A percentile compares a stretch with the other conserved stretches of the same genome.
Conservation (phyloP, 2,888 invertebrate genomes). For the Arrhopalites spinosus region DNA sequence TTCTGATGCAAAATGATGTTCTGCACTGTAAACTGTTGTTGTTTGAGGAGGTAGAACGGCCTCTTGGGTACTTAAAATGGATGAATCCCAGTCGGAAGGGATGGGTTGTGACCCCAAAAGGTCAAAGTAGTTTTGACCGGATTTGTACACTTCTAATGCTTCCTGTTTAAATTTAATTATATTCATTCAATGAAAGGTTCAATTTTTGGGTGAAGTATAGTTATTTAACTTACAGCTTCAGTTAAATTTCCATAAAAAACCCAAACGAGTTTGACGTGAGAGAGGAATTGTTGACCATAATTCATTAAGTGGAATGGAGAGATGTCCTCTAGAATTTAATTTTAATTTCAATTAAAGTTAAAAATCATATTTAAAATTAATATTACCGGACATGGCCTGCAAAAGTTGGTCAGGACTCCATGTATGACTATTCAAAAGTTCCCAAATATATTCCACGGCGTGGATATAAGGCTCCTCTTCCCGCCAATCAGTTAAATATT, state of each 20-base stretch:
- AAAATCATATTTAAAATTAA: background rate
- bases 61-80: conserved; percentile 80
- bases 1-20: conserved; percentile 16
- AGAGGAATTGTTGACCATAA: conserved; percentile 78
- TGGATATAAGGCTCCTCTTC: conserved; percentile 70
- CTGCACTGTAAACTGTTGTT: conserved; percentile 20
- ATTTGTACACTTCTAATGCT: background rate
- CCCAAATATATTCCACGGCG: conserved; percentile 50
- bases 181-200: background rate
- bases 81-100: conserved; percentile 75
- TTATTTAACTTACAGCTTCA: conserved; percentile 5
- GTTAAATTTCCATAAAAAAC: conserved; percentile 83
- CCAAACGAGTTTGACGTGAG: conserved; percentile 83
- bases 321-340: conserved; percentile 66
- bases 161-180: conserved; percentile 56
- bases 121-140: conserved; percentile 53
- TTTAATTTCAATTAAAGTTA: conserved; percentile 17
- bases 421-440: conserved; percentile 77
- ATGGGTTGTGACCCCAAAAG: conserved; percentile 84
- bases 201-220: background rate
- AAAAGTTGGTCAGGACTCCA: conserved; percentile 90
- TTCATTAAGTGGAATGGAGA: conserved; percentile 75
- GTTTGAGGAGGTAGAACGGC: conserved; percentile 63
- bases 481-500: conserved; percentile 83
- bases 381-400: conserved; percentile 76